Evolutionary conservation across 2,797 vertebrate genomes (phyloP), one percentile per base, ranked within the genome.

Genomic region (Tapirus indicus): DNA sequence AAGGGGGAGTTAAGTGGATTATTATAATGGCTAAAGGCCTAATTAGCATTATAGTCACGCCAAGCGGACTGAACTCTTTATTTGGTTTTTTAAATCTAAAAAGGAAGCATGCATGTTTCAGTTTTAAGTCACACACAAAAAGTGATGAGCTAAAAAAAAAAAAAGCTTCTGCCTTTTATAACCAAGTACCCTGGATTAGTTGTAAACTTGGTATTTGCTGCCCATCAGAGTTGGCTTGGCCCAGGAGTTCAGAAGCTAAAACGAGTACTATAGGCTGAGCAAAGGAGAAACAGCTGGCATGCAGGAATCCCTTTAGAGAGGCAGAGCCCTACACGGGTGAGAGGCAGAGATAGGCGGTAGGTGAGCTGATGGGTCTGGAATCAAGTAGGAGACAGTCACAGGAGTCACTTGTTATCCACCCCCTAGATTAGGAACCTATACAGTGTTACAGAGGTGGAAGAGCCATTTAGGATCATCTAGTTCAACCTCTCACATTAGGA

Each of bases 81-180:
- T 56, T 75, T 80, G 60, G 18, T 41, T 89, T 97, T 74, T 94
- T 86, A 58, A 75, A 84, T 80, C 87, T 87, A 69, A 91, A 96
- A 97, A 92, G 44, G 91, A 94, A 72, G 27, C 11, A 74, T 72
- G 13, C 16, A 21, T 94, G 64, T 94, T 94, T 93, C 47, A 72
- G 7, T 77, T 86, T 64, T 52, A 95, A 86, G 62, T 69, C 25
- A 90, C 64, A 68, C 16, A 77, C 2, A 94, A 32, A 91, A 49
- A 86, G 66, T n/a, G n/a, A 86, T 44, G 32, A 60, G 56, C 27
- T 85, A 75, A 68, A 84, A 87, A 86, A 10, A 84, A 79, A 75
- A 89, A 92, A 86, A 82, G 25, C 12, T 41, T 60, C 56, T 92
- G 62, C 41, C 29, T 94, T 83, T 91, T 88, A 94, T 93, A 92